These are phyloP conservation scores for Anseranas semipalmata DNA, from an alignment of 2,113 vertebrate genomes.

Conservation along the genomic window DNA sequence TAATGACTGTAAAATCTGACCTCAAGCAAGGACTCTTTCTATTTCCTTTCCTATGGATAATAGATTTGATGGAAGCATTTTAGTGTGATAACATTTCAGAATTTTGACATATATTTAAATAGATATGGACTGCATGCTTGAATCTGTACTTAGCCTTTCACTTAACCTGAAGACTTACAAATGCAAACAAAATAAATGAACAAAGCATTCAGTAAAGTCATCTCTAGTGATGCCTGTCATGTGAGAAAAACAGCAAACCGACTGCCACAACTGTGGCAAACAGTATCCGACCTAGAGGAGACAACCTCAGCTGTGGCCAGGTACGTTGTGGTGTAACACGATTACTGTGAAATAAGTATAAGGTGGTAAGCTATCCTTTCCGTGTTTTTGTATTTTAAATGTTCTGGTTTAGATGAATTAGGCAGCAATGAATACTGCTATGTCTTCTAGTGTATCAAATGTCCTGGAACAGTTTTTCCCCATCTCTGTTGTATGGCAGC, in stretches of 20 bases:
- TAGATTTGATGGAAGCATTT: constrained; percentile 20
- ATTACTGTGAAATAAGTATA: background rate
- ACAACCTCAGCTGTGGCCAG: background rate
- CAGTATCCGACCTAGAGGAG: background rate
- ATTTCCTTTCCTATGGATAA: background rate
- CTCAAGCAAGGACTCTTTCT: background rate
- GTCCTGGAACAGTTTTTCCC: background rate
- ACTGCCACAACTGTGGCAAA: background rate
- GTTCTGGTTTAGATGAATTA: background rate
- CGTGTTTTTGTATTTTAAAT: background rate
- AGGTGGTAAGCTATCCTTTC: background rate
- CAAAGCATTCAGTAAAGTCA: background rate
- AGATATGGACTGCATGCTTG: background rate
- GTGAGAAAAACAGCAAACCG: background rate
- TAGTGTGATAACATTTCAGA: constrained; percentile 26
- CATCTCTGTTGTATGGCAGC: background rate
- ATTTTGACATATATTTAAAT: constrained; percentile 38
- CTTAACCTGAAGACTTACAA: constrained; percentile 23
- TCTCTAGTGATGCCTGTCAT: background rate
- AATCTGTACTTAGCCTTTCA: constrained; percentile 37
- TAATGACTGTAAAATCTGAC: constrained; percentile 23
- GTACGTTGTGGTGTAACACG: fast-evolving
- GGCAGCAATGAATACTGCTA: background rate
- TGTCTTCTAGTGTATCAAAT: background rate
- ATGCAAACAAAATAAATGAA: constrained; percentile 20